Evolutionary conservation across 2,888 invertebrate genomes (phyloP).

Genomic region (Entomobrya multifasciata): DNA sequence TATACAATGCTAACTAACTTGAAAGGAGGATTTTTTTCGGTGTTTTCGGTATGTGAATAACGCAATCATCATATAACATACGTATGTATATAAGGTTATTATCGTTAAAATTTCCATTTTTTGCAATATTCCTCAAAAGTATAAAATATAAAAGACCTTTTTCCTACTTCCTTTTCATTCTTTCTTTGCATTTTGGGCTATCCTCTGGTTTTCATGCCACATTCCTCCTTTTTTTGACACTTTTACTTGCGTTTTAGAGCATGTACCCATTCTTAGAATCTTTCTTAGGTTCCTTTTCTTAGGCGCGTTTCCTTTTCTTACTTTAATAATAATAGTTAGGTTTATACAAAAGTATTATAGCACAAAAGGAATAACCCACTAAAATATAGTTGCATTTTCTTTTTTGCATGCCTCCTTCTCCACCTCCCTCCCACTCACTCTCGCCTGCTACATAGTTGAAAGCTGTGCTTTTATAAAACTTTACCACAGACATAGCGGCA

Average conservation of each 20-base stretch:
- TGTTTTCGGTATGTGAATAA: no score
- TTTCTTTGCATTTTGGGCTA: background rate
- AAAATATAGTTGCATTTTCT: background rate
- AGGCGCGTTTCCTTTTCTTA: background rate
- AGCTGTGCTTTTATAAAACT: slow-evolving; percentile 1
- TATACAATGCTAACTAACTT: background rate
- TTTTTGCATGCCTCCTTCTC: slow-evolving; percentile 6
- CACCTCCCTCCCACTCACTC: background rate
- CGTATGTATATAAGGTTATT: background rate
- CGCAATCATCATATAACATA: no score
- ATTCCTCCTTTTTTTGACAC: slow-evolving; percentile 61
- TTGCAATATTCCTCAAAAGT: slow-evolving; percentile 12
- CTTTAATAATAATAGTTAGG: background rate
- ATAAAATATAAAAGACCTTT: background rate
- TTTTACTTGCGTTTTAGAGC: slow-evolving; percentile 42
- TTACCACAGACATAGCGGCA: slow-evolving; percentile 8
- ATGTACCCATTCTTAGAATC: background rate
- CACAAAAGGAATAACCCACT: background rate
- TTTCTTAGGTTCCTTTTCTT: background rate
- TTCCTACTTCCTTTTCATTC: background rate
- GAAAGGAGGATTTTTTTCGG: no score
- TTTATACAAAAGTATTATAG: background rate
- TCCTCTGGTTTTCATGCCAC: background rate
- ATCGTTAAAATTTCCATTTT: slow-evolving; percentile 43
- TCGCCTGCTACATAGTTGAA: background rate